A percentile compares a stretch with the other conserved stretches of the same genome.
These are phyloP conservation scores for Schrankia costaestrigalis DNA, from an alignment of 2,888 invertebrate genomes.

Conservation along the genomic window DNA sequence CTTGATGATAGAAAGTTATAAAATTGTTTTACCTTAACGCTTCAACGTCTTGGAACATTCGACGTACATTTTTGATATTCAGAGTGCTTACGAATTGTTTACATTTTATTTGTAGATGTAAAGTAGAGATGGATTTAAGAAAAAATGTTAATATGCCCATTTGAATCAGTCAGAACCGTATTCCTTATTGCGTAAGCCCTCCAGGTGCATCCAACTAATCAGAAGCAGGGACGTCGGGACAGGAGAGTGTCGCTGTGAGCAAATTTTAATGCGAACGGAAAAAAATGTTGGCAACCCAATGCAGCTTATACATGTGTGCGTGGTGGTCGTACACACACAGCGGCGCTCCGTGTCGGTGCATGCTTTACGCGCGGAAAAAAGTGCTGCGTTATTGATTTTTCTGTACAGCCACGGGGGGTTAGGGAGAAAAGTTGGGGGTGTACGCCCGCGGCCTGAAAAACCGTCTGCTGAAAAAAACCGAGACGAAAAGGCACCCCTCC, in stretches of 20 bases:
- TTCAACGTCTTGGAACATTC: conserved; percentile 25
- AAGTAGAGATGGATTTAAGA: too few species aligned
- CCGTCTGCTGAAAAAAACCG: conserved; percentile 80
- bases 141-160: too few species aligned
- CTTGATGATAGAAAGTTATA: conserved; percentile 53
- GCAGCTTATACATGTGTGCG: conserved; percentile 56
- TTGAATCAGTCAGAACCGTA: too few species aligned
- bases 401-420: conserved; percentile 67
- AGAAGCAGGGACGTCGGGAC: conserved; percentile 48
- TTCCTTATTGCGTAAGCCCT: conserved; percentile 54
- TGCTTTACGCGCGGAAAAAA: conserved; percentile 82
- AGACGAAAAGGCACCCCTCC: conserved; percentile 80
- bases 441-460: conserved; percentile 78
- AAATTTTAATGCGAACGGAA: conserved; percentile 67
- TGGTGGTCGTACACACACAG: conserved; percentile 49
- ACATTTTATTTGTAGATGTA: too few species aligned
- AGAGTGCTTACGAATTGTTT: conserved; percentile 22
- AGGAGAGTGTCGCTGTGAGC: conserved; percentile 43
- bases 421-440: conserved; percentile 45
- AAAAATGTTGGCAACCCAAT: conserved; percentile 65
- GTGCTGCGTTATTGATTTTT: conserved; percentile 82
- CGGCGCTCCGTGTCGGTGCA: conserved; percentile 66
- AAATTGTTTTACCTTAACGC: conserved; percentile 47
- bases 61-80: conserved; percentile 26
- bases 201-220: conserved; percentile 62